Evolutionary conservation across 2,797 vertebrate species (phyloP), one percentile per base, ranked within the genome.

Genomic region (Dallia pectoralis): DNA sequence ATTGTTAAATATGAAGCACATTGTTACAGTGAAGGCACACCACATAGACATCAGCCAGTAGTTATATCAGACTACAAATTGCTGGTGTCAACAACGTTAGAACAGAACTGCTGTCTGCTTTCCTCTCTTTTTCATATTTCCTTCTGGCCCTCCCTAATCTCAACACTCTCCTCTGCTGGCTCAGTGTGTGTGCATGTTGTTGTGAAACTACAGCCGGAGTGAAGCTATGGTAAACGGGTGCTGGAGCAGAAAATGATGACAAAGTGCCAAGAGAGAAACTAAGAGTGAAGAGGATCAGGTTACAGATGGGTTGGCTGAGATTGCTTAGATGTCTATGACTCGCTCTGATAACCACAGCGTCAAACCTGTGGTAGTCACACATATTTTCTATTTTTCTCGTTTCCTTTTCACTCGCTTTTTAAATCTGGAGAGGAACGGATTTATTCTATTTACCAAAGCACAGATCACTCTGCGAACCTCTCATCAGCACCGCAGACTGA

Each of bases 361-460:
- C 19, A 27, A 72, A 22, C 16, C 59, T n/a, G 71, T 48, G 59
- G 44, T 32, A 72, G 51, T 72, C n/a, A 65, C 22, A 65, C n/a
- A 33, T 15, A 9, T 33, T 64, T 6, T 64, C 5, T 1, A 19
- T 12, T 15, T 64, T 12, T 64, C 62, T 63, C 22, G 12, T 18
- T 32, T 14, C 8, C 29, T 30, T 27, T 63, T 9, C 2, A 40
- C 22, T 51, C 16, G 16, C 48, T 53, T n/a, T 51, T 53, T 22
- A 53, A 53, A 53, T 53, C 15, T n/a, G 8, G 49, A 22, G 1
- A 51, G 18, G 19, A n/a, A 51, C 4, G 19, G 49, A 19, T 53
- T 53, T 22, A 19, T 53, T 19, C 19, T n/a, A 53, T 53, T 53
- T 19, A 53, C 49, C 49, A 53, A 19, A 22, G 49, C n/a, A 53